Conservation (phyloP, 2,797 vertebrate species). For the Argya squamiceps region DNA sequence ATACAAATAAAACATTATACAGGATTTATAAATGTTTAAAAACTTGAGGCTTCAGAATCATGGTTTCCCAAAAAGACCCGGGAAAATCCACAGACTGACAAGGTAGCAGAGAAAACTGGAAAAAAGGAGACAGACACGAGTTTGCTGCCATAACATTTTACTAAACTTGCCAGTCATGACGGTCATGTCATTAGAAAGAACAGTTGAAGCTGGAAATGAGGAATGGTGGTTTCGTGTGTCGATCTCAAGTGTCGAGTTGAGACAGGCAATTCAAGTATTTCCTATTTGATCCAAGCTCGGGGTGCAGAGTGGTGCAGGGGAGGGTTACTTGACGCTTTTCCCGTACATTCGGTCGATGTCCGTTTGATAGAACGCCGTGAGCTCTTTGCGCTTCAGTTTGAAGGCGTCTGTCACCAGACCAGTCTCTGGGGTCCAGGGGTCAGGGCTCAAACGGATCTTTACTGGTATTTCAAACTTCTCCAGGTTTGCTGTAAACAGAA, state of each 20-base stretch:
- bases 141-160: slow-evolving; percentile 74
- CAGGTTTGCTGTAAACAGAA: slow-evolving; percentile 80
- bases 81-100: slow-evolving; percentile 70
- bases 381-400: slow-evolving; percentile 94
- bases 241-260: slow-evolving; percentile 72
- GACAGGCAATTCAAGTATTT: slow-evolving; percentile 81
- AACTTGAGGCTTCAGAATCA: slow-evolving; percentile 79
- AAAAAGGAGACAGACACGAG: slow-evolving; percentile 71
- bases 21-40: slow-evolving; percentile 82
- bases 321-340: slow-evolving; percentile 75
- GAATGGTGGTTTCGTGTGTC: slow-evolving; percentile 58
- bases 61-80: slow-evolving; percentile 44
- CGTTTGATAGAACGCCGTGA: slow-evolving; percentile 86
- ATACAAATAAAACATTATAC: slow-evolving; percentile 81
- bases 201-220: slow-evolving; percentile 62
- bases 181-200: slow-evolving; percentile 56
- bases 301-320: slow-evolving; percentile 18
- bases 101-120: slow-evolving; percentile 52
- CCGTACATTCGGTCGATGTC: slow-evolving; percentile 95
- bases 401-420: slow-evolving; percentile 95
- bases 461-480: slow-evolving; percentile 93
- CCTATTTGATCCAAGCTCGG: slow-evolving; percentile 77
- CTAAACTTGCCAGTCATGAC: slow-evolving; percentile 69
- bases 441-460: slow-evolving; percentile 89
- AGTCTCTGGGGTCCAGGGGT: slow-evolving; percentile 94